Base-by-base conservation (phyloP, 2,113 vertebrate genomes). In the Gymnorhina tibicen region DNA sequence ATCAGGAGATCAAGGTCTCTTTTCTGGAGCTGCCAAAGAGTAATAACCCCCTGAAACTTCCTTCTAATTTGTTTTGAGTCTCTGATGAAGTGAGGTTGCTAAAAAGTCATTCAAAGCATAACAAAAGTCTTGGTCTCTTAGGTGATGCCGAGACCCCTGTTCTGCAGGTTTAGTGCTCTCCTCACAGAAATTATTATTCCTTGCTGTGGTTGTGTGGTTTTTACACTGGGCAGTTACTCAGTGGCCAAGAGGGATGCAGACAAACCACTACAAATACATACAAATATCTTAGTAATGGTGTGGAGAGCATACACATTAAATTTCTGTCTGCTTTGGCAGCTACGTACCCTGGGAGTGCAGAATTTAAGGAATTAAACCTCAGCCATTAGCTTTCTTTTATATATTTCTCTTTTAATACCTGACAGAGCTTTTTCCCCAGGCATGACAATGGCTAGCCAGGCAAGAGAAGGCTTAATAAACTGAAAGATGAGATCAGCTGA, bases 391-490 rank as follows among this genome's bases (percentile, higher is more conserved):
- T 90, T 93, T 63, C 55, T 68, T 72, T 67, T 89, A 64, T 50
- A 21, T 76, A 30, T 89, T 96, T 87, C 56, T 64, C 5, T 95
- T 87, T 85, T 77, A 86, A 93, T 53, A 93, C 23, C 37, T 95
- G 78, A 86, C 74, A 93, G 78, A 86, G 56, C 84, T 91, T 96
- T 96, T 97, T 37, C 66, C 89, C 58, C 53, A 81, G 63, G 75
- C 59, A 53, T 69, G 46, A 69, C 44, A 76, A 41, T 68, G 30
- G 50, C 64, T 82, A 87, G 44, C 22, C 49, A 92, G 60, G 30
- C 77, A 62, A 95, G 80, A 95, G 76, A 93, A 95, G 52, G 24
- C 58, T 95, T 72, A 89, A 94, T 66, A 94, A 84, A 86, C 18
- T 37, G 44, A 62, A 62, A 78, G 58, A 77, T 85, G 35, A 82